Conservation (phyloP, 2,888 invertebrate species). For the Latrodectus elegans region DNA sequence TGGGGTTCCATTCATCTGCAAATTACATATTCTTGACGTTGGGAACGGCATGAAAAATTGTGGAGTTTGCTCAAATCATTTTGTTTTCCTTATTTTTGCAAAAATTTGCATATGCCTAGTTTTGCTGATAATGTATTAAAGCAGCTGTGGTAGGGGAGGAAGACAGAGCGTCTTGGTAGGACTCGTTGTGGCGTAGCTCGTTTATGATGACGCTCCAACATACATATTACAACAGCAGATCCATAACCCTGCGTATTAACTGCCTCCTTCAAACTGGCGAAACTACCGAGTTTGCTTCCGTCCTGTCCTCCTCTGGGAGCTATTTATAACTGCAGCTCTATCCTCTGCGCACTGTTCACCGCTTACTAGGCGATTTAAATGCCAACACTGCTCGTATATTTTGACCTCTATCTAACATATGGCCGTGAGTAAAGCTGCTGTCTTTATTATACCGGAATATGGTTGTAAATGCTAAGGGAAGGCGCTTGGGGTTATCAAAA, state of each 20-base stretch:
- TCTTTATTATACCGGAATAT: constrained; percentile 53
- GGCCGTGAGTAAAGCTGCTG: constrained; percentile 58
- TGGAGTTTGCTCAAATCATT: too few species aligned
- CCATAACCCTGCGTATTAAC: constrained; percentile 61
- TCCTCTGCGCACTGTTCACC: constrained; percentile 21
- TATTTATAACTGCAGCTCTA: constrained; percentile 50
- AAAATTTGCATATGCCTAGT: constrained; percentile 31
- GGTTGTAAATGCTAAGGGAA: constrained; percentile 42
- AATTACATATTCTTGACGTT: constrained; percentile 14
- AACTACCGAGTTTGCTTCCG: constrained; percentile 33
- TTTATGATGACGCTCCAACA: constrained; percentile 53
- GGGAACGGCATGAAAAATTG: constrained; percentile 13
- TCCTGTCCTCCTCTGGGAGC: constrained; percentile 49
- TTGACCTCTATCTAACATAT: constrained; percentile 63
- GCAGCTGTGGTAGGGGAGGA: neutral
- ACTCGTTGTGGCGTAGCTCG: neutral
- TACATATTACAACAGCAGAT: constrained; percentile 60
- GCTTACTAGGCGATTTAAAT: constrained; percentile 66
- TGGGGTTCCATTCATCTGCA: constrained; percentile 4
- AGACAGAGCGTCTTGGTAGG: too few species aligned
- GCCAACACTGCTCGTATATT: constrained; percentile 65
- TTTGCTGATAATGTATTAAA: constrained; percentile 4
- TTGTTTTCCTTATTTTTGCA: neutral
- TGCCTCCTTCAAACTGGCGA: constrained; percentile 44
- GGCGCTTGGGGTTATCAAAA: constrained; percentile 42